These are phyloP conservation scores for Calycopis cecrops DNA, from an alignment of 1,140 invertebrate species.

Conservation along the genomic window DNA sequence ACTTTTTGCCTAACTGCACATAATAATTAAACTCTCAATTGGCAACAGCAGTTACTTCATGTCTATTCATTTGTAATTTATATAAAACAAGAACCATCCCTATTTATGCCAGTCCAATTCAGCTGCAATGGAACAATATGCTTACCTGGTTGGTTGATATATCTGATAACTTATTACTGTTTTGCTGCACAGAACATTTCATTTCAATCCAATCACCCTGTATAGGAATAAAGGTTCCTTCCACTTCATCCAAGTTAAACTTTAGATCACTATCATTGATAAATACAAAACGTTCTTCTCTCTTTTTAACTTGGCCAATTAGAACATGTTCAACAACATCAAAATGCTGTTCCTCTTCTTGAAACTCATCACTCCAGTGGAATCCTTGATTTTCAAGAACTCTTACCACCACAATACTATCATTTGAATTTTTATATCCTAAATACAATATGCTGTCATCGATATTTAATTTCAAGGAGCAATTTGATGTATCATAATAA, in stretches of 20 bases:
- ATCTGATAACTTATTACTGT: conserved; percentile 61
- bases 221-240: conserved; percentile 67
- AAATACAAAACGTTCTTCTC: conserved; percentile 68
- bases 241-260: conserved; percentile 75
- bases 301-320: conserved; percentile 72
- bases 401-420: conserved; percentile 44
- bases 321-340: conserved; percentile 67
- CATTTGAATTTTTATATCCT: conserved; percentile 48
- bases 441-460: conserved; percentile 63
- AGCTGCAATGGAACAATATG: conserved; percentile 12
- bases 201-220: conserved; percentile 80
- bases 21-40: too few species aligned
- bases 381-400: conserved; percentile 52
- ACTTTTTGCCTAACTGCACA: too few species aligned
- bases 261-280: conserved; percentile 71
- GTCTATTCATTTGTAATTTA: too few species aligned
- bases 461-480: conserved; percentile 35
- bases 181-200: conserved; percentile 74
- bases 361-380: conserved; percentile 49
- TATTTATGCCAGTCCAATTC: not conserved
- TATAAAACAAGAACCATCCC: too few species aligned
- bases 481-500: conserved; percentile 46
- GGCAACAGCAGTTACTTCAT: too few species aligned
- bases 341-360: conserved; percentile 51
- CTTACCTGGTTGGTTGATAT: conserved; percentile 45